Evolutionary conservation across 2,888 invertebrate genomes (phyloP).

Genomic region (Stenichneumon culpator): DNA sequence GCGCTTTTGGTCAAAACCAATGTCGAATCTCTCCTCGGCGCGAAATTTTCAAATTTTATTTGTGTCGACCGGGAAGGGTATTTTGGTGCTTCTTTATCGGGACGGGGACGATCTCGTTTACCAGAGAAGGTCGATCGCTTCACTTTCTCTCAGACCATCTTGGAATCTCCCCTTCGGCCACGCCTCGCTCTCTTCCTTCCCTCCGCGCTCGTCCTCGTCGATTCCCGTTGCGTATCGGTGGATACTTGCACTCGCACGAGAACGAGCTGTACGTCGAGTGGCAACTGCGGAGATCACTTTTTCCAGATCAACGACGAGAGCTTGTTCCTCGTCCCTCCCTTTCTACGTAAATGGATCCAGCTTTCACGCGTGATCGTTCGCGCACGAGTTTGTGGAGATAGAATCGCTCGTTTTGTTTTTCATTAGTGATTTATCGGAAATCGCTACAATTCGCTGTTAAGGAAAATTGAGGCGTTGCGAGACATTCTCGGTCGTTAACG

Average conservation of each 20-base stretch:
- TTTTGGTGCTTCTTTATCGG: constrained; percentile 27
- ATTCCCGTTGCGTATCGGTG: background rate
- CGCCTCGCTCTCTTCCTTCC: constrained; percentile 59
- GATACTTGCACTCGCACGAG: background rate
- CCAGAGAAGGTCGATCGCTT: constrained; percentile 73
- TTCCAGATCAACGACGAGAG: constrained; percentile 68
- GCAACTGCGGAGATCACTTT: constrained; percentile 46
- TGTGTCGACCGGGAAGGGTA: background rate
- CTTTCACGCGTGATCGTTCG: constrained; percentile 53
- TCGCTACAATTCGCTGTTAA: background rate
- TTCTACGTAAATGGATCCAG: constrained; percentile 37
- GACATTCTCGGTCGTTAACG: too few relatives aligned
- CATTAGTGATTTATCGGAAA: background rate
- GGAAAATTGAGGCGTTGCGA: too few relatives aligned
- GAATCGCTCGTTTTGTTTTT: background rate
- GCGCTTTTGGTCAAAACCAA: too few relatives aligned
- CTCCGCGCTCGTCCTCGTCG: constrained; percentile 11
- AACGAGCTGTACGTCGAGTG: background rate
- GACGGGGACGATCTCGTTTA: constrained; percentile 50
- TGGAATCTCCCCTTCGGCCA: constrained; percentile 63
- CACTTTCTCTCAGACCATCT: constrained; percentile 78
- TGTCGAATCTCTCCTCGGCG: too few relatives aligned
- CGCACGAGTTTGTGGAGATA: background rate
- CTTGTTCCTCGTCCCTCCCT: constrained; percentile 57
- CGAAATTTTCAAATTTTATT: background rate